Evolutionary conservation across 1,140 invertebrate species (phyloP).

Genomic region (Caerostris extrusa): DNA sequence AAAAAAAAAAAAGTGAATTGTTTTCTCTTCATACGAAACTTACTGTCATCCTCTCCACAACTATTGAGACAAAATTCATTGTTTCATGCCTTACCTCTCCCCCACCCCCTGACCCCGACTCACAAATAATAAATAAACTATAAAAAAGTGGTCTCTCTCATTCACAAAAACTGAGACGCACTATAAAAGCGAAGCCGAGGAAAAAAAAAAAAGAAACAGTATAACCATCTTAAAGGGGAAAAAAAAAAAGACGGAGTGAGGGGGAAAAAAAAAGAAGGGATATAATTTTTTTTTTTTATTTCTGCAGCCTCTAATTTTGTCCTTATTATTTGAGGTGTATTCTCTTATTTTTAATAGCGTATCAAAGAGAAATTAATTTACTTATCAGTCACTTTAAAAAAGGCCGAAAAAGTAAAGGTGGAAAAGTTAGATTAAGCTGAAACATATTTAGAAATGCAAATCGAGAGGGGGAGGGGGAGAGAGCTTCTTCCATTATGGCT

Average conservation of each 20-base stretch:
- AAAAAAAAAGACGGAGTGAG: too few species aligned
- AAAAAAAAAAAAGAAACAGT: constrained; percentile 9
- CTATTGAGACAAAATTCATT: constrained; percentile 51
- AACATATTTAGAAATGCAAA: constrained; percentile 75
- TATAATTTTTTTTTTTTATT: constrained; percentile 13
- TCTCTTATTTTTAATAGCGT: constrained; percentile 76
- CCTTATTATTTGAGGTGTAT: constrained; percentile 72
- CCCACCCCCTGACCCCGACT: neutral
- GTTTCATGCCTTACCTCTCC: constrained; percentile 8
- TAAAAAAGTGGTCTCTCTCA: constrained; percentile 1
- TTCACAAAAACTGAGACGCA: constrained; percentile 53
- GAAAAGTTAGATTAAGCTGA: constrained; percentile 71
- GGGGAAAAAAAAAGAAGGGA: neutral
- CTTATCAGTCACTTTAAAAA: constrained; percentile 75
- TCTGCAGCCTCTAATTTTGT: constrained; percentile 65
- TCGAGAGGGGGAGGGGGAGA: constrained; percentile 15
- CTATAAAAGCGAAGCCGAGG: constrained; percentile 12
- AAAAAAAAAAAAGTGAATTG: neutral
- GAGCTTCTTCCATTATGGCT: constrained; percentile 51
- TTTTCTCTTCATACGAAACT: constrained; percentile 31
- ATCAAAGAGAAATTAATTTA: constrained; percentile 77
- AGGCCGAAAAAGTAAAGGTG: constrained; percentile 55
- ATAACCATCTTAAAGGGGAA: constrained; percentile 14
- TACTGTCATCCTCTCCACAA: constrained; percentile 20
- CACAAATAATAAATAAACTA: constrained; percentile 27